phyloP scores from a whole-genome alignment of 2,113 vertebrate species.

The Micronisus gabar region DNA sequence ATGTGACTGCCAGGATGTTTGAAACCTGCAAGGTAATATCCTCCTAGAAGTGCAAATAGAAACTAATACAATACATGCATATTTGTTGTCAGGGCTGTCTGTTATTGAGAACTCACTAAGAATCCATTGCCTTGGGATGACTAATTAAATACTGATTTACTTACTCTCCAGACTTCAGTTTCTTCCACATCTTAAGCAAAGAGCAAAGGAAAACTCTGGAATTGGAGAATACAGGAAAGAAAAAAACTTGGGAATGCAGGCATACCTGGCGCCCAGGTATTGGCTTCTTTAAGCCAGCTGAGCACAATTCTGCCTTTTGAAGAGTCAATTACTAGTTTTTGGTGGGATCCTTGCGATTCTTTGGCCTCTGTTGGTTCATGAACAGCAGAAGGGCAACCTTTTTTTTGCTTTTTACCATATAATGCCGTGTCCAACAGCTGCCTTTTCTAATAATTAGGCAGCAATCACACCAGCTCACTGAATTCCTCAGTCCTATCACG shows the following conservation, averaged over 20 bases:
- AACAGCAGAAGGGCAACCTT: neutral
- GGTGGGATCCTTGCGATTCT: neutral
- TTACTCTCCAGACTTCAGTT: slow-evolving; percentile 21
- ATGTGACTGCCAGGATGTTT: neutral
- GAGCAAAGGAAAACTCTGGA: slow-evolving; percentile 1
- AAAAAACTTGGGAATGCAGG: neutral
- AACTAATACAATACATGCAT: neutral
- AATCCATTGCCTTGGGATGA: slow-evolving; percentile 1
- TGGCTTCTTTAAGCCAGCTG: neutral
- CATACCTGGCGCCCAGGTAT: neutral
- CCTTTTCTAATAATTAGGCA: neutral
- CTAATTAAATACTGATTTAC: slow-evolving; percentile 21
- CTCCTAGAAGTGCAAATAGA: neutral
- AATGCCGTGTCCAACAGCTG: neutral
- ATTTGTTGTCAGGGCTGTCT: slow-evolving; percentile 13
- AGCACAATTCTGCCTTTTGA: neutral
- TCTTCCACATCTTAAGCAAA: slow-evolving; percentile 2
- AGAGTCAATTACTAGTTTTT: neutral
- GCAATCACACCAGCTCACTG: neutral
- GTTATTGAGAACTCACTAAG: neutral
- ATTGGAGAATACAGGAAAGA: neutral
- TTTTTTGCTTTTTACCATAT: neutral
- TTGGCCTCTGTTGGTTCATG: neutral
- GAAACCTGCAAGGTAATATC: neutral
- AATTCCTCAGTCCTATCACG: neutral